These are phyloP conservation scores for Pheosia tremula DNA, from an alignment of 2,888 invertebrate genomes.

Conservation along the genomic window DNA sequence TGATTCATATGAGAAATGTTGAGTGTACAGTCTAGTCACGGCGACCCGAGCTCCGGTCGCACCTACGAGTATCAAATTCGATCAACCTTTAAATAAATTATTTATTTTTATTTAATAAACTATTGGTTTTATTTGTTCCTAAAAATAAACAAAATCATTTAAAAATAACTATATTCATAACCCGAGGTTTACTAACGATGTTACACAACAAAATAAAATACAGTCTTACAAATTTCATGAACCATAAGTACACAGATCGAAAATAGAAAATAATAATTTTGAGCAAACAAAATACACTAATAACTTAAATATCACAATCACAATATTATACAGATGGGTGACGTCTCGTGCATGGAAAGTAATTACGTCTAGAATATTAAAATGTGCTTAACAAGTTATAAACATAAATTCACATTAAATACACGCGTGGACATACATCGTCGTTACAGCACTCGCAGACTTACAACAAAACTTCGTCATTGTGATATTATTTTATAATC, in stretches of 20 bases:
- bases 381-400: slow-evolving; percentile 19
- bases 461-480: no score
- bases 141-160: slow-evolving; percentile 53
- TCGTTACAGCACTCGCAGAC: no score
- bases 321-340: slow-evolving; percentile 64
- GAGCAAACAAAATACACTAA: slow-evolving; percentile 72
- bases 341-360: slow-evolving; percentile 51
- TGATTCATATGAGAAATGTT: slow-evolving; percentile 76
- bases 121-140: slow-evolving; percentile 51
- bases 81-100: slow-evolving; percentile 76
- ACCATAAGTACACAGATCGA: slow-evolving; percentile 80
- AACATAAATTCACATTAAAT: slow-evolving; percentile 12
- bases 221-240: slow-evolving; percentile 83
- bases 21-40: slow-evolving; percentile 84
- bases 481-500: no score
- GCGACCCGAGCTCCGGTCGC: slow-evolving; percentile 79
- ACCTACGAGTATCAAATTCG: slow-evolving; percentile 67
- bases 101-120: slow-evolving; percentile 76
- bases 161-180: slow-evolving; percentile 83
- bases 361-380: slow-evolving; percentile 30
- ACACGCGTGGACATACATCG: slow-evolving; percentile 4
- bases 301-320: slow-evolving; percentile 73
- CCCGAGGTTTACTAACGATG: slow-evolving; percentile 78
- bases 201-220: slow-evolving; percentile 82
- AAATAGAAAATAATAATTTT: slow-evolving; percentile 65